Base-by-base conservation (phyloP, 2,113 vertebrate genomes). In the Melozone crissalis region DNA sequence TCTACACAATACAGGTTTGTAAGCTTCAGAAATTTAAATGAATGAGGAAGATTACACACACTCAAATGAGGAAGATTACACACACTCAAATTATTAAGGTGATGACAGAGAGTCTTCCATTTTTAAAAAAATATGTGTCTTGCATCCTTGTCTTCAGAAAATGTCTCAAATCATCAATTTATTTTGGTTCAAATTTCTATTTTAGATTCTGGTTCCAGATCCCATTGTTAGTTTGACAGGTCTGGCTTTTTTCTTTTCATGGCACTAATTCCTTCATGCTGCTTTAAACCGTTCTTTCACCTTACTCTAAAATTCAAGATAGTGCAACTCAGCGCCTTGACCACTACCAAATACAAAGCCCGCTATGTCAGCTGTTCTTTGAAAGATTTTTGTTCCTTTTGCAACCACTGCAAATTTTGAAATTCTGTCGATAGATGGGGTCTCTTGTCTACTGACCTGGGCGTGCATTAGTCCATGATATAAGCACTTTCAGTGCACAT, bases 201-300 rank as follows among this genome's bases (percentile, higher is more conserved):
- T 87, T 87, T 47, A 83, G 80, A 46, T 66, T 67, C 43, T 83
- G 11, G 46, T 77, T 88, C 63, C 63, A 85, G 63, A 80, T 76
- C 47, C 31, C 41, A 12, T 18, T 46, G 33, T 84, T 58, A 76
- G 41, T 87, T 83, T 87, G 71, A 75, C 62, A 89, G 23, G 23
- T 72, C 49, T 92, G 4, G 0, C 2, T 16, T 79, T 58, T 84
- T 82, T 47, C 41, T 79, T 63, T 35, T 62, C 51, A 39, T 73
- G 13, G 20, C 31, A 90, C 43, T 85, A 69, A 80, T 51, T 90
- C 54, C 76, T 71, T 71, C 22, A 18, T 52, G 24, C 43, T 90
- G 19, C 61, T 96, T 90, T 61, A 87, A 90, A 83, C 28, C 15
- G 55, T 28, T 58, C 46, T 69, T 94, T 85, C 58, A 80, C 77